A percentile compares a stretch with the other conserved stretches of the same genome.
phyloP scores from a whole-genome alignment of 2,888 invertebrate species.

The Leucozona laternaria region DNA sequence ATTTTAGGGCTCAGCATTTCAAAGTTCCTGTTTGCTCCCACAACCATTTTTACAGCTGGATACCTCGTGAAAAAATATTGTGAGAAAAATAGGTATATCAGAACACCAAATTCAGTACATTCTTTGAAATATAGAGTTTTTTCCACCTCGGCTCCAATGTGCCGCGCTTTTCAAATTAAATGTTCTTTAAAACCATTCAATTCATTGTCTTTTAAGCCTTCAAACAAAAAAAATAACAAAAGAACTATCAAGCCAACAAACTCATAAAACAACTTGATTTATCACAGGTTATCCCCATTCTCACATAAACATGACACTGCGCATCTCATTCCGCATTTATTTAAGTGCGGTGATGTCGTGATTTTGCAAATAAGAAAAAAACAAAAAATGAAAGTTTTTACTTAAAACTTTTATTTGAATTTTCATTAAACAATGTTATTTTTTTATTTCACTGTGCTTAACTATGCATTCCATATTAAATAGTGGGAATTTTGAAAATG shows the following conservation, averaged over 20 bases:
- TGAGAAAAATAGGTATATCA: too few species aligned
- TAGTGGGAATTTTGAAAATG: conserved; percentile 64
- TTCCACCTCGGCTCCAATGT: not conserved
- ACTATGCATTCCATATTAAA: conserved; percentile 52
- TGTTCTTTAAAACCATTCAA: not conserved
- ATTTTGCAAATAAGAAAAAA: not conserved
- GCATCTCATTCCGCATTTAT: conserved; percentile 7
- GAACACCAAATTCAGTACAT: too few species aligned
- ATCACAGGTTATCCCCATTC: conserved; percentile 11
- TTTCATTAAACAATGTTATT: conserved; percentile 32
- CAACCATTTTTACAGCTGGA: too few species aligned
- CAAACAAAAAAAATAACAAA: conserved; percentile 5
- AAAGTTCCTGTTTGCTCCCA: too few species aligned
- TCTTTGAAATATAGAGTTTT: too few species aligned
- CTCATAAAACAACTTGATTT: conserved; percentile 21
- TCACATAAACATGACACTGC: conserved; percentile 21
- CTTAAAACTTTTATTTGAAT: conserved; percentile 50
- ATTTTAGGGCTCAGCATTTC: too few species aligned
- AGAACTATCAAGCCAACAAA: not conserved
- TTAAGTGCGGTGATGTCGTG: not conserved
- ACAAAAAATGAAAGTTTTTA: conserved; percentile 53
- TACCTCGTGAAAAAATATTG: too few species aligned
- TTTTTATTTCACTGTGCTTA: conserved; percentile 43
- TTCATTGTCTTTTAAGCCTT: not conserved
- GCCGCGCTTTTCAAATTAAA: not conserved